Evolutionary conservation across 2,113 vertebrate genomes (phyloP), one percentile per base, ranked within the genome.

Genomic region (Daboia siamensis): DNA sequence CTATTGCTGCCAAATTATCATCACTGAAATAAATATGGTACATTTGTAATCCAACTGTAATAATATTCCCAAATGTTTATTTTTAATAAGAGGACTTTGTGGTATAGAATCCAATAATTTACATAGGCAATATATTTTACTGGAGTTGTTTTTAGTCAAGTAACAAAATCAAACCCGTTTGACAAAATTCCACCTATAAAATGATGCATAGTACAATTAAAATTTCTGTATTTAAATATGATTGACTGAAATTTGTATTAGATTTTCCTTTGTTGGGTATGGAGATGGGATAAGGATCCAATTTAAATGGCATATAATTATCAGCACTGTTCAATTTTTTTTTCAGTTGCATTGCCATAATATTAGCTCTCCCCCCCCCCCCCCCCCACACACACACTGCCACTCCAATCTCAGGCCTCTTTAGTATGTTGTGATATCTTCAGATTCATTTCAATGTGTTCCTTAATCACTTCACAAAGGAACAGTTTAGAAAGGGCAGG

Each of bases 131-230:
- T 7, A n/a, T n/a, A 21, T 80, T 80, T 92, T 88, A 52, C 55
- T 54, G n/a, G 59, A 5, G n/a, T 26, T 51, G 44, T 51, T 10
- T 29, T 92, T 44, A 56, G 59, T 92, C 24, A 51, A 92, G 29
- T 74, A 55, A 92, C 85, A 91, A 69, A 87, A 91, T 26, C 57
- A 91, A 69, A 29, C 91, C 17, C 56, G 87, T 55, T 48, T 87
- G 51, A 80, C 51, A 44, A 29, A 55, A 44, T 92, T 69, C 13
- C 24, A 57, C 26, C 44, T 56, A 61, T 86, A 57, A 86, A 85
- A 86, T 44, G 23, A 48, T 87, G 29, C 29, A n/a, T 46, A 88
- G 23, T 80, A 51, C 55, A 89, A 80, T 74, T 89, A 92, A 88
- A 56, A 55, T 88, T 80, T 87, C 87, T 80, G 8, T 92, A 39